Base-by-base conservation (phyloP, 2,888 invertebrate genomes). In the Acleris holmiana region DNA sequence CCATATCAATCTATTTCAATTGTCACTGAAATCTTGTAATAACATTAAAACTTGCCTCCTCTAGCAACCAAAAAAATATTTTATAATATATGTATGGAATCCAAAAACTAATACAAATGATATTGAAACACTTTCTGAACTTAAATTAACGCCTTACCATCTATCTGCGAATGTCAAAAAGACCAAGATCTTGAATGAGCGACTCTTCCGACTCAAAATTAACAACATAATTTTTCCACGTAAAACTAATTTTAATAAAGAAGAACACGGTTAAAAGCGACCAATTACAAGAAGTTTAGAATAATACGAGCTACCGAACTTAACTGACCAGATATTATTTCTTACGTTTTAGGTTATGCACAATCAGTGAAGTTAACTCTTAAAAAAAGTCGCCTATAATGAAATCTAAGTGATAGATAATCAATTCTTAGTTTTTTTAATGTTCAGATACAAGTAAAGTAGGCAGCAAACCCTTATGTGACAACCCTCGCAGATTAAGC, bases 131-230 rank as follows among this genome's bases (percentile, higher is more conserved):
- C 71, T 70, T 75, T 69, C 71, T 76, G 79, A 78, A 78, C 82
- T 85, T 89, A 89, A 75, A 80, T 75, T 83, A 83, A 85, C 72
- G 77, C 76, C 85, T 87, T 89, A 89, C 69, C 79, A 70, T 78
- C 88, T 89, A 88, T 73, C 74, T 69, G 76, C 80, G 84, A 85
- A 78, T 75, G 71, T 82, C 82, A 85, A 86, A 80, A 83, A 81
- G 80, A 89, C 89, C 25, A 54, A 54, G 54, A 59, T 59, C 64
- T 59, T 40, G 19, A 54, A 48, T 58, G 13, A 51, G 40, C 48
- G 13, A 13, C 35, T 15, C 59, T 48, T 50, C 46, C 17, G 6
- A 35, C 53, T 51, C 41, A 58, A 41, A 58, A 17, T 48, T 29
- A 48, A 62, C 18, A 47, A 54, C 55, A 17, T 19, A 55, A 55